Base-by-base conservation (phyloP, 2,888 invertebrate genomes). In the Drosophila multiciliata region DNA sequence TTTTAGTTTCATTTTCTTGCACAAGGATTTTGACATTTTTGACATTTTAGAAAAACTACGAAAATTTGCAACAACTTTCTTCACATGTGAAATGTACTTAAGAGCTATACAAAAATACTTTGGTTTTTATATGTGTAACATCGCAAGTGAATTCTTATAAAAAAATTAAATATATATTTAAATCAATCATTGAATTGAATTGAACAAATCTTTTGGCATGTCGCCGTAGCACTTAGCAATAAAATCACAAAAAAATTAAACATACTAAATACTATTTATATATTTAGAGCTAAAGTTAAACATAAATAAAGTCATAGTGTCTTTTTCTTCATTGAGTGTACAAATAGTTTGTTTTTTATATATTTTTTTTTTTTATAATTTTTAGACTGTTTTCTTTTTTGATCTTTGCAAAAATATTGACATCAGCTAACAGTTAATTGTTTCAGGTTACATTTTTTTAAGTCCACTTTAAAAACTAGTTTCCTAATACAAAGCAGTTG, bases 231-330 rank as follows among this genome's bases (percentile, higher is more conserved):
- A 73, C 87, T 84, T 87, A 82, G 64, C 73, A 75, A 72, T 85
- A 85, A 85, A 87, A 85, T 85, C 85, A 85, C 85, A 85, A 89
- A 87, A 80, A 85, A 85, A 79, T 77, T 89, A 75, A 80, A 75
- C 70, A 86, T 69, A 54, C 66, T 52, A n/a, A 40, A 66, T 40
- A 59, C 40, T 67, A 49, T 54, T 42, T 33, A 53, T 79, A 64
- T 45, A 17, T 17, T 2, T 63, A 65, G 57, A 59, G 54, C 66
- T 76, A 70, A 40, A 29, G 5, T 49, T 68, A 69, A 52, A 70
- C 60, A 64, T 75, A 74, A 79, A 55, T 80, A 75, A 79, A 66
- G 80, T 75, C 76, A 65, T 49, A 61, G 50, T 79, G 42, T 62
- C 38, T 54, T 49, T 5, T 20, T 17, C 29, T 62, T 66, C 35